Percentiles rank a stretch among this genome's conserved stretches.
Conservation (phyloP, 2,888 invertebrate species). For the Papilio demoleus region DNA sequence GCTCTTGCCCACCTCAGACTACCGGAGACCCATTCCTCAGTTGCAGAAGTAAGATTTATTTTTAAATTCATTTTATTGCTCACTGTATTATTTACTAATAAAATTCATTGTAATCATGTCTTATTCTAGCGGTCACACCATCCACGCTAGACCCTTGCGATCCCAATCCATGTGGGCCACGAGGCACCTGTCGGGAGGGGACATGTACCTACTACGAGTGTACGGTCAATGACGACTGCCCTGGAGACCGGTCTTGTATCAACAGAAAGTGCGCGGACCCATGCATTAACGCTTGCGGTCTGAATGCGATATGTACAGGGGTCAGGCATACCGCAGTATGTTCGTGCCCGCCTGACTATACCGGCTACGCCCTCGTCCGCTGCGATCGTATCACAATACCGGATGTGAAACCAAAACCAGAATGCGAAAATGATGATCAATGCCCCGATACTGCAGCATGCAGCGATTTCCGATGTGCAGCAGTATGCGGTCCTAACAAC, state of each 20-base stretch:
- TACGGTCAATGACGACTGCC: conserved; percentile 93
- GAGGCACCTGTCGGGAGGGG: conserved; percentile 86
- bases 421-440: conserved; percentile 90
- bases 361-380: conserved; percentile 90
- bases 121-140: conserved; percentile 57
- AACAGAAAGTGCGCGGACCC: conserved; percentile 93
- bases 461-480: conserved; percentile 87
- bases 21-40: conserved; percentile 92
- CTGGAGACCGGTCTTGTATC: conserved; percentile 91
- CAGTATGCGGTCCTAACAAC: conserved; percentile 88
- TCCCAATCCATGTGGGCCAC: conserved; percentile 88
- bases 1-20: conserved; percentile 88
- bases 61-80: neutral
- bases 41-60: conserved; percentile 73
- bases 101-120: neutral
- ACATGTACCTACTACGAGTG: conserved; percentile 92
- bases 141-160: conserved; percentile 85
- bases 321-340: conserved; percentile 90
- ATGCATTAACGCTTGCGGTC: conserved; percentile 91
- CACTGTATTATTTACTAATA: neutral
- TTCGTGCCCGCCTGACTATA: conserved; percentile 90
- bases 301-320: conserved; percentile 92
- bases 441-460: conserved; percentile 94
- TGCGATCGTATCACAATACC: conserved; percentile 80
- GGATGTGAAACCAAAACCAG: conserved; percentile 85